Evolutionary conservation across 2,888 invertebrate genomes (phyloP).

Genomic region (Ganaspis brasiliensis): DNA sequence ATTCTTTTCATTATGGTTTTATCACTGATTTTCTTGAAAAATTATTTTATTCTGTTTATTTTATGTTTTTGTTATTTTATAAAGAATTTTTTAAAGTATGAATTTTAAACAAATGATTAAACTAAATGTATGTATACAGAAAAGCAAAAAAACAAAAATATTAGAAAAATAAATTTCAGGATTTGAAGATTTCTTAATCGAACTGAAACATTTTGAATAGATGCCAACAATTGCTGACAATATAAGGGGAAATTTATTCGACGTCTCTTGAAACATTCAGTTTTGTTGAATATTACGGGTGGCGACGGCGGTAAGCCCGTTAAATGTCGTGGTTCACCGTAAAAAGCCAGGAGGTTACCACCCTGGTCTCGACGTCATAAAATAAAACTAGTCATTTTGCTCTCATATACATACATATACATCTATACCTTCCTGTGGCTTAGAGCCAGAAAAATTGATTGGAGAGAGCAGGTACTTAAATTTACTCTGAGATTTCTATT

Average conservation of each 20-base stretch:
- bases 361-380: slow-evolving; percentile 68
- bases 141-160: background rate
- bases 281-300: slow-evolving; percentile 67
- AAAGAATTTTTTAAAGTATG: no score
- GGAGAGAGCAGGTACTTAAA: slow-evolving; percentile 18
- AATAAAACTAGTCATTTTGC: slow-evolving; percentile 72
- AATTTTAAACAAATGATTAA: no score
- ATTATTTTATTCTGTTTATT: no score
- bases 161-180: background rate
- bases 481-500: slow-evolving; percentile 26
- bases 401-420: slow-evolving; percentile 28
- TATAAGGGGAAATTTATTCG: slow-evolving; percentile 5
- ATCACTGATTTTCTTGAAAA: no score
- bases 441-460: slow-evolving; percentile 31
- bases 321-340: slow-evolving; percentile 80
- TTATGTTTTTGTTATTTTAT: no score
- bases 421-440: slow-evolving; percentile 1
- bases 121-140: background rate
- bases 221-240: background rate
- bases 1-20: no score
- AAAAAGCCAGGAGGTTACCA: slow-evolving; percentile 75
- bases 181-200: background rate
- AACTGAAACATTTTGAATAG: background rate
- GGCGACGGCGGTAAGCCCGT: slow-evolving; percentile 75
- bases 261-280: slow-evolving; percentile 53